Evolutionary conservation across 2,888 invertebrate genomes (phyloP).

Genomic region (Chloromyia formosa): DNA sequence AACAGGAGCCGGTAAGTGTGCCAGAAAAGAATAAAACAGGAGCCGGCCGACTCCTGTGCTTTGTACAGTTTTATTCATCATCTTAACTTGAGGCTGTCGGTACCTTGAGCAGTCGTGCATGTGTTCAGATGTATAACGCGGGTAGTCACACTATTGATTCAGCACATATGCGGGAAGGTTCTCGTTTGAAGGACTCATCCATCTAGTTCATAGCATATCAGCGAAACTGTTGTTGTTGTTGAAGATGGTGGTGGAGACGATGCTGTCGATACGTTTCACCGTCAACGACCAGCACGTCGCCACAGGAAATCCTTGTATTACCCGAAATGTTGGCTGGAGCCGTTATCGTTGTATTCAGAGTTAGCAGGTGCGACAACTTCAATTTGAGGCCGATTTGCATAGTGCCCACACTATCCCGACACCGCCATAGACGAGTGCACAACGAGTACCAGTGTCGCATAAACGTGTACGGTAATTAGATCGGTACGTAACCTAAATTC

Average conservation of each 20-base stretch:
- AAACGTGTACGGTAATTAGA: neutral
- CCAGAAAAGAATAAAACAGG: neutral
- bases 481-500: conserved; percentile 5
- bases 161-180: neutral
- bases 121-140: neutral
- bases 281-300: neutral
- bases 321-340: neutral
- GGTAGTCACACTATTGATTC: neutral
- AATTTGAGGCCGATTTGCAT: conserved; percentile 33
- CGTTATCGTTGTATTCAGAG: conserved; percentile 5
- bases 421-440: neutral
- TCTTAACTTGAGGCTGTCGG: neutral
- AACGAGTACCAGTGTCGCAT: neutral
- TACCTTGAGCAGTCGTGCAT: neutral
- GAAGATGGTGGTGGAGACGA: too few relatives aligned
- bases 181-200: neutral
- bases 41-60: neutral
- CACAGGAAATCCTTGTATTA: neutral
- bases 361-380: conserved; percentile 37
- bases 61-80: neutral
- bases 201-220: conserved; percentile 13
- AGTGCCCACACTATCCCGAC: neutral
- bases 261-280: neutral
- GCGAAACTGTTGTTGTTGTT: neutral
- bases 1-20: neutral